Conservation (phyloP, 2,888 invertebrate genomes). For the Elmis aenea region DNA sequence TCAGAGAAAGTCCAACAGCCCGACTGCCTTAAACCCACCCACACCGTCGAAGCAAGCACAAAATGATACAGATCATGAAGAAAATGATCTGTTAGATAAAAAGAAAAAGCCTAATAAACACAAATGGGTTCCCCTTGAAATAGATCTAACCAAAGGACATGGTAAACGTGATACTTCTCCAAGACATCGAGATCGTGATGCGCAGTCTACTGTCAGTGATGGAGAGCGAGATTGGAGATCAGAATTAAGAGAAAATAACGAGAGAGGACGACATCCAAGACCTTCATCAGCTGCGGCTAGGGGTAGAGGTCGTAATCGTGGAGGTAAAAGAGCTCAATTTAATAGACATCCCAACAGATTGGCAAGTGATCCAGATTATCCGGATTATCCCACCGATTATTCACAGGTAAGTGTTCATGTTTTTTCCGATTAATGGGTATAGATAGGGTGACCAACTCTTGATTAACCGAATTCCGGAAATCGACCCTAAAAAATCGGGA, state of each 20-base stretch:
- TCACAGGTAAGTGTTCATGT: conserved; percentile 45
- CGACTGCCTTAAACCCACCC: conserved; percentile 26
- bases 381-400: conserved; percentile 49
- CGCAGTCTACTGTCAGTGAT: conserved; percentile 42
- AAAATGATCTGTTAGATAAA: conserved; percentile 43
- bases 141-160: conserved; percentile 67
- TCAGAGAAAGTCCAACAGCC: conserved; percentile 46
- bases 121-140: conserved; percentile 90
- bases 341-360: conserved; percentile 45
- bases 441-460: too few species aligned
- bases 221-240: conserved; percentile 44
- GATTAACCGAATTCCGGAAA: too few species aligned
- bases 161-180: conserved; percentile 60
- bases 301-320: conserved; percentile 50
- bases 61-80: conserved; percentile 46
- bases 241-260: conserved; percentile 32
- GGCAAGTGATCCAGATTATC: conserved; percentile 48
- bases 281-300: conserved; percentile 36
- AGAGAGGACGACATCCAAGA: conserved; percentile 23
- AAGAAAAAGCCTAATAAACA: conserved; percentile 56
- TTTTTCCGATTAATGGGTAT: too few species aligned
- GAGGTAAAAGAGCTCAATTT: conserved; percentile 46
- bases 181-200: conserved; percentile 28
- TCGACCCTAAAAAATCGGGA: too few species aligned
- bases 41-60: conserved; percentile 36